These are phyloP conservation scores for Phaedon cochleariae DNA, from an alignment of 2,888 invertebrate genomes.

Conservation along the genomic window DNA sequence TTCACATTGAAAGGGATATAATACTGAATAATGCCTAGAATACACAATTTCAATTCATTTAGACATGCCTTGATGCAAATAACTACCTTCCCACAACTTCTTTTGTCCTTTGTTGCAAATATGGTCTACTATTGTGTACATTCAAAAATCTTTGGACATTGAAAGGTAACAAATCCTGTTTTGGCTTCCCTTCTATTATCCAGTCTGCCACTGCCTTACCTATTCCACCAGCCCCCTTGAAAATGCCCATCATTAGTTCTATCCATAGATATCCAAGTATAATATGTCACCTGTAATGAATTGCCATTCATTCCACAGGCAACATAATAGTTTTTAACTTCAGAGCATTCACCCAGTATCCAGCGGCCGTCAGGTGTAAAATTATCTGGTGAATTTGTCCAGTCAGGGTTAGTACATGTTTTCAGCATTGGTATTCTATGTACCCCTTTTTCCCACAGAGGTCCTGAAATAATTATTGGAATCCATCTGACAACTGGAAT, in stretches of 20 bases:
- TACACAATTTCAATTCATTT: constrained; percentile 17
- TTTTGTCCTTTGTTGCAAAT: constrained; percentile 69
- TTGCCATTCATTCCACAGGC: constrained; percentile 78
- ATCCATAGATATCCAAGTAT: not conserved
- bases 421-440: constrained; percentile 68
- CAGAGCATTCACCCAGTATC: constrained; percentile 74
- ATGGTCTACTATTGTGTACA: constrained; percentile 71
- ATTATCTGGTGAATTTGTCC: constrained; percentile 74
- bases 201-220: constrained; percentile 75
- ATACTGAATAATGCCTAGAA: constrained; percentile 65
- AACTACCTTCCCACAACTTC: constrained; percentile 70
- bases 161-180: constrained; percentile 69
- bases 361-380: constrained; percentile 77
- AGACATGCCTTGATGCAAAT: not conserved
- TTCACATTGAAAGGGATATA: constrained; percentile 69
- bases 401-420: constrained; percentile 63
- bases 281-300: constrained; percentile 63
- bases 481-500: not conserved
- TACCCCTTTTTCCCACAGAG: constrained; percentile 65
- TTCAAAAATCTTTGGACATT: constrained; percentile 73
- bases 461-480: constrained; percentile 52
- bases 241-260: not conserved
- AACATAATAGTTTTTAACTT: constrained; percentile 76
- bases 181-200: constrained; percentile 72
- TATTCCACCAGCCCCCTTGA: constrained; percentile 72